Percentiles rank a stretch among this genome's conserved stretches.
Conservation (phyloP, 2,113 vertebrate genomes). For the Oophaga pumilio region DNA sequence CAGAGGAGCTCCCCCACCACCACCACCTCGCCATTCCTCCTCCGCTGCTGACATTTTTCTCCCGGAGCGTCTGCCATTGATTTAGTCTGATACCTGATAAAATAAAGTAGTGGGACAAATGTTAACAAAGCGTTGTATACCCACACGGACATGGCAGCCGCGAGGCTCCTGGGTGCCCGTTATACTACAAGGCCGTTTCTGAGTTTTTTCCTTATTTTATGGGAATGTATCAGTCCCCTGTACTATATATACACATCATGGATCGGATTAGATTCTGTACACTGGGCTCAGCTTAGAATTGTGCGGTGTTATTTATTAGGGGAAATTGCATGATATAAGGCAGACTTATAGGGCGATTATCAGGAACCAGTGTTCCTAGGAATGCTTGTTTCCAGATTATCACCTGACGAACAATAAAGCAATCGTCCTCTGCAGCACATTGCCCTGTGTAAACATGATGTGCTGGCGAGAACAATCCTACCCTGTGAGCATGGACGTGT, state of each 20-base stretch:
- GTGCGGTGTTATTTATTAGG: neutral
- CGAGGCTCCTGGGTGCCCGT: neutral
- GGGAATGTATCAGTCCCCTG: neutral
- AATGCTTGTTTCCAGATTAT: no score
- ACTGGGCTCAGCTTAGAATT: neutral
- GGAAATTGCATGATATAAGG: neutral
- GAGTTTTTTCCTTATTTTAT: neutral
- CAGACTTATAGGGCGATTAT: no score
- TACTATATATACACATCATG: neutral
- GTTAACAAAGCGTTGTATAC: neutral
- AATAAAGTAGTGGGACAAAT: neutral
- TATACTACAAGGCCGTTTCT: neutral
- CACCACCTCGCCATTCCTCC: no score
- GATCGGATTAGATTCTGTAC: neutral
- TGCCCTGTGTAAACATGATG: no score
- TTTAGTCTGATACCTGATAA: slow-evolving; percentile 14
- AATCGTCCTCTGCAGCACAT: no score
- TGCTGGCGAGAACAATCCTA: no score
- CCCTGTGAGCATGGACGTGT: no score
- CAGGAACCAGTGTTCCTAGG: no score
- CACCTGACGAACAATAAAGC: no score
- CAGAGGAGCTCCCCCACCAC: neutral
- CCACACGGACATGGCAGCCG: neutral
- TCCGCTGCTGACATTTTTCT: slow-evolving; percentile 13
- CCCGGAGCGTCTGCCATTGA: slow-evolving; percentile 12